Evolutionary conservation across 1,140 invertebrate species (phyloP).

Genomic region (Lepidurus packardi): DNA sequence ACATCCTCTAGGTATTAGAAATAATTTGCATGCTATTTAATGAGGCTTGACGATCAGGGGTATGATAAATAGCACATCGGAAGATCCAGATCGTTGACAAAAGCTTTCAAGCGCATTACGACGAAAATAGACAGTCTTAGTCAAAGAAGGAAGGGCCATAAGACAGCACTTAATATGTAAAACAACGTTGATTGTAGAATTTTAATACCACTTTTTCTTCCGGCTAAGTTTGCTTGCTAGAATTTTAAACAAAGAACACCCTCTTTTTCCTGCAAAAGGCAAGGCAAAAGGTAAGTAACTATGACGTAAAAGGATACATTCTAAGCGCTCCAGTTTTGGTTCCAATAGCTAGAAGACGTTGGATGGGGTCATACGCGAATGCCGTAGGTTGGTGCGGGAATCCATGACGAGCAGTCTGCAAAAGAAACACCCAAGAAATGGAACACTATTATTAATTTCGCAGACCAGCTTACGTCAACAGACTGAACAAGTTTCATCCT

Average conservation of each 20-base stretch:
- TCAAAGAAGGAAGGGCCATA: neutral
- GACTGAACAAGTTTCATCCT: neutral
- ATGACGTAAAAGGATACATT: slow-evolving; percentile 78
- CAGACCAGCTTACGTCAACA: neutral
- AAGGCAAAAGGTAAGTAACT: slow-evolving; percentile 22
- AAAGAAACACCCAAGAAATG: slow-evolving; percentile 47
- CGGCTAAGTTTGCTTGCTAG: too few species aligned
- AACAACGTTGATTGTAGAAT: too few species aligned
- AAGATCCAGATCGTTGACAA: neutral
- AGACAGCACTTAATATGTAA: too few species aligned
- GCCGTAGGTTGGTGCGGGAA: slow-evolving; percentile 96
- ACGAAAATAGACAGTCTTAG: neutral
- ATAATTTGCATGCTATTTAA: neutral
- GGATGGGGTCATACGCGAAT: slow-evolving; percentile 95
- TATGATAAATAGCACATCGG: neutral
- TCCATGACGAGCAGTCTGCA: slow-evolving; percentile 94
- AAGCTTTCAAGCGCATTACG: neutral
- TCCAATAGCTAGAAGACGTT: slow-evolving; percentile 91
- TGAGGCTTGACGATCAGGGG: neutral
- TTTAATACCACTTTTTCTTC: too few species aligned
- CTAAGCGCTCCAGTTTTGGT: slow-evolving; percentile 90
- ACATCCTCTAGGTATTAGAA: neutral
- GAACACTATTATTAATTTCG: slow-evolving; percentile 30
- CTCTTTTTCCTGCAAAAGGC: too few species aligned
- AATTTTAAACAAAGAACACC: too few species aligned